A percentile compares a stretch with the other conserved stretches of the same genome.
Evolutionary conservation across 2,888 invertebrate species (phyloP).

Genomic region (Drosophila paramelanica): DNA sequence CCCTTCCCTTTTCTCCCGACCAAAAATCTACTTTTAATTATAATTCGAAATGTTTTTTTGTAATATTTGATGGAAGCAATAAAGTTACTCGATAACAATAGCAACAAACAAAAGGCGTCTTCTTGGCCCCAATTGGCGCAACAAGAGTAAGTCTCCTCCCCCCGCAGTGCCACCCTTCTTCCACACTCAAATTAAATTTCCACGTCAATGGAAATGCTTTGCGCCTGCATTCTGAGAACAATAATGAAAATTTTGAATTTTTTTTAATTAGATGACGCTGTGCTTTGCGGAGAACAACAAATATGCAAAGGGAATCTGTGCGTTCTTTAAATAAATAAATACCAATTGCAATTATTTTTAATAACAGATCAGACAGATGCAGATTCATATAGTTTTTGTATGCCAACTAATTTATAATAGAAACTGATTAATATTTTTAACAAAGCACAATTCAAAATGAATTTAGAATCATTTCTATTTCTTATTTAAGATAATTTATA

Average conservation of each 20-base stretch:
- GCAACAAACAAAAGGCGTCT: slow-evolving; percentile 57
- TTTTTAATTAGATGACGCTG: slow-evolving; percentile 77
- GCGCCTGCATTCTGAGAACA: slow-evolving; percentile 61
- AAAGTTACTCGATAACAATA: slow-evolving; percentile 71
- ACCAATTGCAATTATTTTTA: background rate
- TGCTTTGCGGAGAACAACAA: slow-evolving; percentile 48
- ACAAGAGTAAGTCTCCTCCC: too few species aligned
- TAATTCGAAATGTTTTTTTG: slow-evolving; percentile 75
- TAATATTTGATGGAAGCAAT: slow-evolving; percentile 78
- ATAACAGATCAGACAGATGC: too few species aligned
- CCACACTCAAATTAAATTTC: background rate
- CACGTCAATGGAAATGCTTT: slow-evolving; percentile 35
- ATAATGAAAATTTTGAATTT: slow-evolving; percentile 74
- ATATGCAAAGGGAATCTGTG: background rate
- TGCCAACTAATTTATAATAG: too few species aligned
- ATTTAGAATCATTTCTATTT: too few species aligned
- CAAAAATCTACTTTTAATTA: slow-evolving; percentile 56
- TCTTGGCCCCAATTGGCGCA: background rate
- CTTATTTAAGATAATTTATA: too few species aligned
- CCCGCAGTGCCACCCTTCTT: too few species aligned
- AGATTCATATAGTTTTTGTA: too few species aligned
- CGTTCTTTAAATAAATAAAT: slow-evolving; percentile 12
- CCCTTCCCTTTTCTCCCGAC: background rate
- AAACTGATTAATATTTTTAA: too few species aligned
- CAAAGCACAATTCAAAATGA: too few species aligned